phyloP scores from a whole-genome alignment of 2,888 invertebrate species.

The Drosophila paranaensis region DNA sequence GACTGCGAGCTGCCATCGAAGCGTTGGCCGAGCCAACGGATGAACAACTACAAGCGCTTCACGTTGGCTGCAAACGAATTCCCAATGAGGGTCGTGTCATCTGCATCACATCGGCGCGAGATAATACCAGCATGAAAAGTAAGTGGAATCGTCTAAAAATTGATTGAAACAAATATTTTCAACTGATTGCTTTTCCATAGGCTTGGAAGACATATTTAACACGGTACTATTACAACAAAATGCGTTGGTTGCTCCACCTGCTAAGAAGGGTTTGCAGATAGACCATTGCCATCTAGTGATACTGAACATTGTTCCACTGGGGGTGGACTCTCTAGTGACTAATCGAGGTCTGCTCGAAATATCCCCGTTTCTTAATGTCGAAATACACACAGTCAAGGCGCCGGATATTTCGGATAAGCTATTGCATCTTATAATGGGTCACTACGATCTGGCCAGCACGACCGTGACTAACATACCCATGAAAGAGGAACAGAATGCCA shows the following conservation, averaged over 20 bases:
- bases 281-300: constrained; percentile 96
- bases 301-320: constrained; percentile 94
- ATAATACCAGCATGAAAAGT: constrained; percentile 93
- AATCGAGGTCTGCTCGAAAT: constrained; percentile 90
- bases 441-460: constrained; percentile 96
- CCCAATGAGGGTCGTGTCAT: constrained; percentile 90
- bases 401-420: constrained; percentile 90
- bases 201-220: constrained; percentile 93
- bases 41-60: constrained; percentile 86
- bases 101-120: constrained; percentile 95
- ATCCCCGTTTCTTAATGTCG: constrained; percentile 90
- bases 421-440: constrained; percentile 91
- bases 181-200: constrained; percentile 1
- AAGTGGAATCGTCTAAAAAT: constrained; percentile 1
- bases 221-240: constrained; percentile 93
- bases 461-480: constrained; percentile 99
- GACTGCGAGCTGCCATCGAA: constrained; percentile 94
- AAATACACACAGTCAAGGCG: constrained; percentile 92
- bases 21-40: constrained; percentile 93
- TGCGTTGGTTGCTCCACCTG: constrained; percentile 87
- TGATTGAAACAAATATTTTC: background rate
- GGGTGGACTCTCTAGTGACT: constrained; percentile 91
- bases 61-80: constrained; percentile 79
- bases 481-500: constrained; percentile 99
- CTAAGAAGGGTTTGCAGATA: constrained; percentile 89